Evolutionary conservation across 2,888 invertebrate genomes (phyloP).

Genomic region (Euzophera pinguis): DNA sequence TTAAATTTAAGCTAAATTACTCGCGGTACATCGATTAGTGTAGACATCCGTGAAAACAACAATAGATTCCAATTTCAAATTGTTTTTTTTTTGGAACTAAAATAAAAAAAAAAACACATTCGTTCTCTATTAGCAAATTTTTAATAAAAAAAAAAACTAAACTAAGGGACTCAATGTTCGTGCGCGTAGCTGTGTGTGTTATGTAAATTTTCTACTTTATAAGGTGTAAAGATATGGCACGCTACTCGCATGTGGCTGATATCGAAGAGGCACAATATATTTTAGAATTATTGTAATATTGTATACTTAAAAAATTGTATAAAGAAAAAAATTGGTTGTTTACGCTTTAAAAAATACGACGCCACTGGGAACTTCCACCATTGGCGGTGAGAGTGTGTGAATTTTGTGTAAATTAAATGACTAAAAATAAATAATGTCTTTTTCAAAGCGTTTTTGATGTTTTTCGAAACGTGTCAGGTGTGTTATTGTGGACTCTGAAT

Average conservation of each 20-base stretch:
- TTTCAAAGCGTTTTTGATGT: conserved; percentile 3
- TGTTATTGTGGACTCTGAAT: no score
- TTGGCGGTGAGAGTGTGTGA: conserved; percentile 41
- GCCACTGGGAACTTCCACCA: conserved; percentile 42
- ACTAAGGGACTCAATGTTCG: conserved; percentile 18
- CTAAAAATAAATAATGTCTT: conserved; percentile 29
- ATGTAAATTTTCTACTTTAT: conserved; percentile 56
- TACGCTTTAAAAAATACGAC: conserved; percentile 41
- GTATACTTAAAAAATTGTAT: conserved; percentile 40
- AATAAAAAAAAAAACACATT: background rate
- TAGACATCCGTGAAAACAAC: conserved; percentile 1
- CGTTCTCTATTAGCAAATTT: background rate
- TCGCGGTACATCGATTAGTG: background rate
- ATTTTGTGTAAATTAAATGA: conserved; percentile 58
- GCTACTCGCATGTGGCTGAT: conserved; percentile 23
- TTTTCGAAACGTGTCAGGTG: no score
- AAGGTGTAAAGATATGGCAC: conserved; percentile 43
- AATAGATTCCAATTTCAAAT: background rate
- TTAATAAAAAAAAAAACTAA: background rate
- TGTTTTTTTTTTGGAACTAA: background rate
- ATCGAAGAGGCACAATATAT: conserved; percentile 15
- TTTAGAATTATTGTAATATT: conserved; percentile 20
- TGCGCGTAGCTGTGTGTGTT: conserved; percentile 26
- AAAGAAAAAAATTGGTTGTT: conserved; percentile 44
- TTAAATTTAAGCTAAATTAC: conserved; percentile 10